Evolutionary conservation across 2,797 vertebrate species (phyloP).

Genomic region (Craterocephalus amniculus): DNA sequence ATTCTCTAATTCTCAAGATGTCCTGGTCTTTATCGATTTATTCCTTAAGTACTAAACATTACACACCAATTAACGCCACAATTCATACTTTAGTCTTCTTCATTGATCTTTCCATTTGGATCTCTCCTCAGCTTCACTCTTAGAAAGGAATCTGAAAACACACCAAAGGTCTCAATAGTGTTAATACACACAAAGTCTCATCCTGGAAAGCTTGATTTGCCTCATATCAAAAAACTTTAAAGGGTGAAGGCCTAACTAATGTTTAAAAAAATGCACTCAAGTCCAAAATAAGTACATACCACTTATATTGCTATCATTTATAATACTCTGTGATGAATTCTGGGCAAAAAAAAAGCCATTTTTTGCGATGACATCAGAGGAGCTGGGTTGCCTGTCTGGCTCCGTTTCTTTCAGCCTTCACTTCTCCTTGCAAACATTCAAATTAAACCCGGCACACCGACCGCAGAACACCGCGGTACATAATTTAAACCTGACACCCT

Average conservation of each 20-base stretch:
- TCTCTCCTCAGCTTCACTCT: slow-evolving; percentile 36
- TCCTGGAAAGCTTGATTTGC: slow-evolving; percentile 36
- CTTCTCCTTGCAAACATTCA: slow-evolving; percentile 65
- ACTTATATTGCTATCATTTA: slow-evolving; percentile 58
- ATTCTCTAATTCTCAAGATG: slow-evolving; percentile 8
- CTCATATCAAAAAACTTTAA: slow-evolving; percentile 41
- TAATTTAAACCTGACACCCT: slow-evolving; percentile 80
- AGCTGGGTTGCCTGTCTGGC: slow-evolving; percentile 64
- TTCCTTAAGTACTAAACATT: slow-evolving; percentile 27
- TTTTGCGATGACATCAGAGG: slow-evolving; percentile 70
- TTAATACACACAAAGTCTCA: slow-evolving; percentile 52
- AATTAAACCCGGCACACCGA: slow-evolving; percentile 70
- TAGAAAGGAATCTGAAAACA: slow-evolving; percentile 35
- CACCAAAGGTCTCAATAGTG: slow-evolving; percentile 47
- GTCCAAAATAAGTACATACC: slow-evolving; percentile 62
- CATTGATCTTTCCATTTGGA: slow-evolving; percentile 42
- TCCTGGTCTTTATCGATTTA: slow-evolving; percentile 46
- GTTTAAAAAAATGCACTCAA: slow-evolving; percentile 57
- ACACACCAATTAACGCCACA: slow-evolving; percentile 29
- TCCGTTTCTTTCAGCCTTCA: slow-evolving; percentile 63
- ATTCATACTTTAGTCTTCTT: slow-evolving; percentile 26
- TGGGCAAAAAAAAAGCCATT: slow-evolving; percentile 48
- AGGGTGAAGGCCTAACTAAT: slow-evolving; percentile 40
- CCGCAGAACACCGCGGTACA: slow-evolving; percentile 67
- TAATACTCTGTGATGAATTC: slow-evolving; percentile 65